Base-by-base conservation (phyloP, 2,888 invertebrate genomes). In the Tolmerus cingulatus region DNA sequence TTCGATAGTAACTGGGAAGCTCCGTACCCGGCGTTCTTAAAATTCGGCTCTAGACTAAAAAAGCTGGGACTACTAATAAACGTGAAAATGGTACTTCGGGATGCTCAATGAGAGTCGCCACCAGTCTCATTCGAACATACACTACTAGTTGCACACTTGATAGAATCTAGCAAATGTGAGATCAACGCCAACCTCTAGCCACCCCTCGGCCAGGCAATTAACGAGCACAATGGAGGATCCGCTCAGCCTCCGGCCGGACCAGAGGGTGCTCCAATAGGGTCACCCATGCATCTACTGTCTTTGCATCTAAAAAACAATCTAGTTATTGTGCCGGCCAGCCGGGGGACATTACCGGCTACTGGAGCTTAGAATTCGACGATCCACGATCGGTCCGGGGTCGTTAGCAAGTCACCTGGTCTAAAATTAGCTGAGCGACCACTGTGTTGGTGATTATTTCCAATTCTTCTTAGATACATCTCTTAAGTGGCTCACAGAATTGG, bases 1-100 rank as follows among this genome's bases (percentile, higher is more conserved):
- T 84, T 40, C n/a, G n/a, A 40, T 40, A 57, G 51, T 74, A 46
- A 37, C 46, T 66, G 19, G 23, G 23, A 66, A 74, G 40, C 37
- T 34, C n/a, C 34, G 57, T 57, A 57, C 57, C 84, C 55, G 57
- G 37, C 66, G 57, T 66, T 37, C 46, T 66, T 84, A 66, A 84
- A 84, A 84, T 84, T 84, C 84, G 40, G 34, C 23, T 84, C 74
- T 57, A 84, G 84, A 84, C 84, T 84, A 84, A 66, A 84, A 76
- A 84, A 84, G n/a, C 40, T 40, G 84, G 23, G 40, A 8, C 34
- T 57, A 74, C 84, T 81, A 81, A 81, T 81, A 81, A 81, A 34
- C 23, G 16, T 34, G 40, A 74, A 74, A 84, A 84, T 57, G 74
- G 57, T 34, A 37, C 66, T 43, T 84, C 43, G 74, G 2, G 23